Conservation (phyloP, 2,888 invertebrate species). For the Drosophila niveifrons region DNA sequence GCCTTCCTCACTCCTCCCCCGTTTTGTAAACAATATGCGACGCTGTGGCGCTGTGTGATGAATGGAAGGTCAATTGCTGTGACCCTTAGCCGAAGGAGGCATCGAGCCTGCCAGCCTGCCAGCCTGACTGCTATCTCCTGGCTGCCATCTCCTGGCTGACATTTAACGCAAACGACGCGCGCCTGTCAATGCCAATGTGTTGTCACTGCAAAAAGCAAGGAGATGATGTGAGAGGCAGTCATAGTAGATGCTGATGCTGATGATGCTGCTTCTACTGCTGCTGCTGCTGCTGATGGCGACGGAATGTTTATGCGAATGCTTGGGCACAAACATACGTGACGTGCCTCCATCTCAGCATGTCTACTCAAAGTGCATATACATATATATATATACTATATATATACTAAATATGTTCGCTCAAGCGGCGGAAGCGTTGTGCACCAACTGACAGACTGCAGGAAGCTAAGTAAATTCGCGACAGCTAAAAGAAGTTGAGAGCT, state of each 20-base stretch:
- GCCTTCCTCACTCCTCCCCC: no score
- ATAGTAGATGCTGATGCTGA: neutral
- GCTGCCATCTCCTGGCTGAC: slow-evolving; percentile 51
- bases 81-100: slow-evolving; percentile 56
- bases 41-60: slow-evolving; percentile 50
- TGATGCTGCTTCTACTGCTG: neutral
- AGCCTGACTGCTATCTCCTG: neutral
- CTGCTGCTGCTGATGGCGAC: slow-evolving; percentile 46
- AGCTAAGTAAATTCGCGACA: slow-evolving; percentile 37
- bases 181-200: slow-evolving; percentile 75
- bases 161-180: slow-evolving; percentile 73
- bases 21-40: slow-evolving; percentile 63
- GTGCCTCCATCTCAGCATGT: slow-evolving; percentile 48
- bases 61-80: slow-evolving; percentile 78
- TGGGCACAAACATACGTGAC: slow-evolving; percentile 76
- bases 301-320: slow-evolving; percentile 79
- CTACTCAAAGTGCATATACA: slow-evolving; percentile 18
- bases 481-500: slow-evolving; percentile 19
- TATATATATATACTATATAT: neutral
- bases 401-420: slow-evolving; percentile 37
- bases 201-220: slow-evolving; percentile 48
- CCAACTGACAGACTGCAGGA: slow-evolving; percentile 55
- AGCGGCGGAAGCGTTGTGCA: slow-evolving; percentile 68
- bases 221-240: slow-evolving; percentile 44
- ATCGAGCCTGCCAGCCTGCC: neutral